phyloP scores from a whole-genome alignment of 1,140 invertebrate genomes.

The Drosophila rufa region DNA sequence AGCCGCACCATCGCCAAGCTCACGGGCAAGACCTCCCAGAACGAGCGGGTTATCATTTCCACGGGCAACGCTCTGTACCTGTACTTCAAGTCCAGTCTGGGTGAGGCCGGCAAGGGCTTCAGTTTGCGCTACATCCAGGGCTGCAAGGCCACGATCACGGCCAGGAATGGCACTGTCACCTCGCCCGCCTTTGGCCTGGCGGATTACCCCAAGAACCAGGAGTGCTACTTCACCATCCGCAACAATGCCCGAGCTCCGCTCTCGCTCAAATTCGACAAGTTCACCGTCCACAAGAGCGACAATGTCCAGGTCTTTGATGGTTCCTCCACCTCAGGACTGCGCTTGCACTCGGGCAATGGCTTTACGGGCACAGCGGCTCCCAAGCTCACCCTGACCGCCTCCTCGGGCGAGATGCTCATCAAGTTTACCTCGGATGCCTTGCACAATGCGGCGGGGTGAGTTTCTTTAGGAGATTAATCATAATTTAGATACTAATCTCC shows the following conservation, averaged over 20 bases:
- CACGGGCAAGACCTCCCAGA: constrained; percentile 91
- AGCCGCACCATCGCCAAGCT: constrained; percentile 92
- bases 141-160: constrained; percentile 92
- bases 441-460: constrained; percentile 89
- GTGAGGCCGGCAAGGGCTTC: constrained; percentile 95
- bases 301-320: constrained; percentile 96
- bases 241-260: constrained; percentile 93
- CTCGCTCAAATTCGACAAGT: constrained; percentile 94
- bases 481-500: background rate
- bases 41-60: constrained; percentile 94
- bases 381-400: constrained; percentile 95
- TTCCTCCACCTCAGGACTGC: constrained; percentile 92
- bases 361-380: constrained; percentile 91
- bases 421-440: constrained; percentile 95
- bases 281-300: constrained; percentile 94
- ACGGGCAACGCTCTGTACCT: constrained; percentile 95
- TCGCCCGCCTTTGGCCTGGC: constrained; percentile 94
- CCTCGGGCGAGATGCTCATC: constrained; percentile 95
- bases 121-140: constrained; percentile 95
- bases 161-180: constrained; percentile 92
- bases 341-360: constrained; percentile 95
- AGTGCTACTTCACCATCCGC: constrained; percentile 94
- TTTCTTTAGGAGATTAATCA: fast-evolving
- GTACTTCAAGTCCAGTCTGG: constrained; percentile 96
- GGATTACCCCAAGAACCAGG: constrained; percentile 96